These are phyloP conservation scores for Phalacrocorax aristotelis DNA, from an alignment of 2,113 vertebrate species.

Conservation along the genomic window DNA sequence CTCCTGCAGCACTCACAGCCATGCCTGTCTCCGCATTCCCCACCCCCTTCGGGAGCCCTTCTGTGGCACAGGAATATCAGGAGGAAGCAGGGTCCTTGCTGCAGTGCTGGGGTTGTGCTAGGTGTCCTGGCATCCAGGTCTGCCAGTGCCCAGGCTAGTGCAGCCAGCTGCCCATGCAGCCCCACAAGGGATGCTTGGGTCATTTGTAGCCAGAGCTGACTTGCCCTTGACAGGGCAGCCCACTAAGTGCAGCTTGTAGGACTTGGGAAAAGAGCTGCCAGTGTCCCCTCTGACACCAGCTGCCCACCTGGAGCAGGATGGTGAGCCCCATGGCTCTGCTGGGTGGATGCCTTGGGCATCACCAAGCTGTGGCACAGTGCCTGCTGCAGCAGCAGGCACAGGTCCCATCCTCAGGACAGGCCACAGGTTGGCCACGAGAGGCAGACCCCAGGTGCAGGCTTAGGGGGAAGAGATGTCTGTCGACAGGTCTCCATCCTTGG, in stretches of 20 bases:
- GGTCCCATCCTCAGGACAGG: not conserved
- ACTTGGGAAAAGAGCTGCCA: not conserved
- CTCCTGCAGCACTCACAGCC: not conserved
- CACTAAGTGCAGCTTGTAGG: not conserved
- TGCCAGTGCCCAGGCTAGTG: not conserved
- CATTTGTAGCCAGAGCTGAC: too few species aligned
- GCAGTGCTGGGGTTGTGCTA: too few species aligned
- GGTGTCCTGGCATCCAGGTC: too few species aligned
- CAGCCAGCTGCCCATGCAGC: not conserved
- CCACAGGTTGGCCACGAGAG: not conserved
- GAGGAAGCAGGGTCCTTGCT: not conserved
- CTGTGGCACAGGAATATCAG: not conserved
- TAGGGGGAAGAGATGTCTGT: not conserved
- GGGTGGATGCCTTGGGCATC: not conserved
- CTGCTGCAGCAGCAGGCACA: not conserved
- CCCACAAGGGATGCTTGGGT: not conserved
- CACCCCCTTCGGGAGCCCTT: not conserved
- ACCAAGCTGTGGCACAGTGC: not conserved
- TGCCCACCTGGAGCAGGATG: not conserved
- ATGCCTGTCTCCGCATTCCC: not conserved
- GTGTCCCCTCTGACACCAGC: not conserved
- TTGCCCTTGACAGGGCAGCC: not conserved
- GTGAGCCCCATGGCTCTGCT: fast-evolving
- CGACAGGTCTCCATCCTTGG: not conserved
- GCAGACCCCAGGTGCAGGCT: not conserved